Conservation (phyloP, 2,888 invertebrate species). For the Chamaedrilus cognettii region DNA sequence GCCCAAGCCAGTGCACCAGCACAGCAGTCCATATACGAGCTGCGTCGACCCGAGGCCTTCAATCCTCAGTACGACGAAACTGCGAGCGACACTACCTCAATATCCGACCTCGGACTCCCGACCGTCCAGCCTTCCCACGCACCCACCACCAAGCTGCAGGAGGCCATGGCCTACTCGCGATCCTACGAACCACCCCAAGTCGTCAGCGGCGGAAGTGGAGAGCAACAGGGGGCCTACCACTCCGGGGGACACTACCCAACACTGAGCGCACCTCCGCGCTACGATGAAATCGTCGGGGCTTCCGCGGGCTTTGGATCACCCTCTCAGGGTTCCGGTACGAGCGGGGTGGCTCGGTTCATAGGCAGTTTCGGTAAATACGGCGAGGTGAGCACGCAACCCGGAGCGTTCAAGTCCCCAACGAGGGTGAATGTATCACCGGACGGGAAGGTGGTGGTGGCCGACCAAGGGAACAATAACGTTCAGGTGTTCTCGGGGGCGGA, state of each 20-base stretch:
- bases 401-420: slow-evolving; percentile 20
- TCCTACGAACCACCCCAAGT: too few relatives aligned
- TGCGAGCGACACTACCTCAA: not conserved
- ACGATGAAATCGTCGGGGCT: slow-evolving; percentile 7
- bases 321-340: not conserved
- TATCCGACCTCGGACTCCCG: slow-evolving; percentile 1
- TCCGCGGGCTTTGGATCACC: not conserved
- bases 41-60: not conserved
- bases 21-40: not conserved
- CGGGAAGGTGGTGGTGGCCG: slow-evolving; percentile 16
- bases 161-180: not conserved
- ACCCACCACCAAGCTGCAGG: not conserved
- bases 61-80: slow-evolving; percentile 1
- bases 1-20: too few relatives aligned
- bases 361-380: slow-evolving; percentile 21
- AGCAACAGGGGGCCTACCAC: not conserved
- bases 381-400: slow-evolving; percentile 23
- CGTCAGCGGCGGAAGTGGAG: not conserved
- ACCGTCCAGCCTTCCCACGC: not conserved
- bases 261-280: slow-evolving; percentile 5
- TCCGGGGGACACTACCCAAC: slow-evolving; percentile 11
- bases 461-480: slow-evolving; percentile 11
- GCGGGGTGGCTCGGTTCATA: slow-evolving; percentile 7
- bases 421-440: slow-evolving; percentile 18
- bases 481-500: slow-evolving; percentile 18